A percentile compares a stretch with the other conserved stretches of the same genome.
These are phyloP conservation scores for Drosophila prosaltans DNA, from an alignment of 1,140 invertebrate species.

Conservation along the genomic window DNA sequence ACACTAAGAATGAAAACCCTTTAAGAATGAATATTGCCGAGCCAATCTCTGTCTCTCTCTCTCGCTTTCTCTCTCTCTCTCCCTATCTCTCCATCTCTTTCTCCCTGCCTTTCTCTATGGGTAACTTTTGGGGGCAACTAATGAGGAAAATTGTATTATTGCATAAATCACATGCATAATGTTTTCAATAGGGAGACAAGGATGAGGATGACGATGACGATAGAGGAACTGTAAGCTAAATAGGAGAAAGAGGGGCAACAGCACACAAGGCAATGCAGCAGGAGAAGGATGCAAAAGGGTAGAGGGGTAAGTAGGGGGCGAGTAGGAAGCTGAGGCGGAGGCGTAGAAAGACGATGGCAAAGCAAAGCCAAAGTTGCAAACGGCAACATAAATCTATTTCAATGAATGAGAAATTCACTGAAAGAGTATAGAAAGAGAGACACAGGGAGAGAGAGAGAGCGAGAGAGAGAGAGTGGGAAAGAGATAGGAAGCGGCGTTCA, in stretches of 20 bases:
- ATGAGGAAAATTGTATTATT: conserved; percentile 73
- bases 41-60: not conserved
- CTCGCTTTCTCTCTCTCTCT: not conserved
- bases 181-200: conserved; percentile 62
- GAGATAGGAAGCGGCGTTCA: conserved; percentile 8
- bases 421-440: conserved; percentile 1
- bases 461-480: not conserved
- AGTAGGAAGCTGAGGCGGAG: conserved; percentile 17
- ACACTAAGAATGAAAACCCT: not conserved
- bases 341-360: conserved; percentile 5
- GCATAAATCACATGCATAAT: conserved; percentile 78
- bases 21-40: conserved; percentile 7
- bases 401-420: conserved; percentile 31
- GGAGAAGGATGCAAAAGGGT: not conserved
- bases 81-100: not conserved
- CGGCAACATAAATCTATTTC: conserved; percentile 71
- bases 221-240: conserved; percentile 8
- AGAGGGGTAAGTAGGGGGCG: not conserved
- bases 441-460: not conserved
- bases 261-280: not conserved
- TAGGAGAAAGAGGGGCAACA: not conserved
- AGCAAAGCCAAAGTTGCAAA: conserved; percentile 62
- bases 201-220: conserved; percentile 24
- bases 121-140: conserved; percentile 69
- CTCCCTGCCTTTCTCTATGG: conserved; percentile 6